Evolutionary conservation across 92 coral and sea anemone genomes (phyloP).

Genomic region (Galaxea fascicularis): DNA sequence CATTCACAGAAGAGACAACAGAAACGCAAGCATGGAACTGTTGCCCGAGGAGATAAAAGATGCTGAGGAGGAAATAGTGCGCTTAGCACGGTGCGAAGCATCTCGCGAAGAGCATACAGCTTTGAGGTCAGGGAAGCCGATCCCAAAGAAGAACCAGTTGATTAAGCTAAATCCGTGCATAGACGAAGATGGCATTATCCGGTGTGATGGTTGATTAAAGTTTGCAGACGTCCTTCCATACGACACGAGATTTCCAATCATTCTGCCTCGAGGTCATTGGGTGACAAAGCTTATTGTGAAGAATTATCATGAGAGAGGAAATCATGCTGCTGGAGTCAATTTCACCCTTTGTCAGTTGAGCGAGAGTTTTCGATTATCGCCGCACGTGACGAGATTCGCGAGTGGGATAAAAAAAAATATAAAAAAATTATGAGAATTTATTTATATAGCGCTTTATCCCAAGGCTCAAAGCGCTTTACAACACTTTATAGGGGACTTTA

Average conservation of each 20-base stretch:
- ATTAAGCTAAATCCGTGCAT: too few relatives aligned
- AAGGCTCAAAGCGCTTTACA: too few relatives aligned
- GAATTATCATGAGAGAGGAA: too few relatives aligned
- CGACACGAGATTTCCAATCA: not conserved
- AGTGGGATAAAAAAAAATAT: slow-evolving; percentile 34
- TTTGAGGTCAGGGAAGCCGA: too few relatives aligned
- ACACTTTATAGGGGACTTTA: too few relatives aligned
- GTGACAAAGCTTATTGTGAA: not conserved
- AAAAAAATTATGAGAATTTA: too few relatives aligned
- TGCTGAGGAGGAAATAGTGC: not conserved
- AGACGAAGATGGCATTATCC: too few relatives aligned
- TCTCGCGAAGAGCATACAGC: not conserved
- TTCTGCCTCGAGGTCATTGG: not conserved
- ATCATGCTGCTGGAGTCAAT: too few relatives aligned
- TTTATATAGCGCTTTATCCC: too few relatives aligned
- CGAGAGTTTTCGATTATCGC: slow-evolving; percentile 69
- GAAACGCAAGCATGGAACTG: not conserved
- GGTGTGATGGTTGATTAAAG: not conserved
- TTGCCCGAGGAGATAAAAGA: not conserved
- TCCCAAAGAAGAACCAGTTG: too few relatives aligned
- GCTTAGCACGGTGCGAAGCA: not conserved
- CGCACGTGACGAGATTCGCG: slow-evolving; percentile 66
- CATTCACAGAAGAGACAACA: not conserved
- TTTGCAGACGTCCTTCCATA: not conserved
- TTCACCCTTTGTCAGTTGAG: too few relatives aligned